Base-by-base conservation (phyloP, 2,113 vertebrate genomes). In the Micromys minutus region DNA sequence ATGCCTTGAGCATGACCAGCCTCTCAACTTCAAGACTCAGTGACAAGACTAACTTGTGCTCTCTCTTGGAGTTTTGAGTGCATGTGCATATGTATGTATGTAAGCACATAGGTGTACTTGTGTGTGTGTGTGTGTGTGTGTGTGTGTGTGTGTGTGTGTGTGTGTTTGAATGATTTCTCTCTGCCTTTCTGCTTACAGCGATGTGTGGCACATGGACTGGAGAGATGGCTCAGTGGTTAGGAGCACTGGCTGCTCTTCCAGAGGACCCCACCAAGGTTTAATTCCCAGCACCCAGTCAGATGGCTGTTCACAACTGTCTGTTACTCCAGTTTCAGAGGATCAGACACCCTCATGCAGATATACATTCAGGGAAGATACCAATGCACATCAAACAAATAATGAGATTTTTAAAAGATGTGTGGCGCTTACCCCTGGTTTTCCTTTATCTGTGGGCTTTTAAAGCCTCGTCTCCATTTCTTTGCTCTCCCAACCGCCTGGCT, bases 51-150 rank as follows among this genome's bases (percentile, higher is more conserved):
- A 71, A 50, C n/a, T 50, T 31, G 26, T 47, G 11, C 26, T 65
- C 63, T 61, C 39, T 84, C 59, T 45, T 71, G 36, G 34, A 52
- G 45, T 34, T 8, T 9, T 36, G 63, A 19, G 45, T 24, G 21
- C 8, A 39, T 29, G 57, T 34, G 13, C 26, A 31, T 31, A 8
- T 17, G 31, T 22, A 1, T 24, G 1, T 7, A 19, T 17, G n/a
- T n/a, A n/a, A n/a, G n/a, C n/a, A n/a, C n/a, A n/a, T n/a, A 8
- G 1, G 36, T 26, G 4, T 8, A 24, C 9, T 0, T 11, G n/a
- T 26, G 36, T 39, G 79, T 55, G 21, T 22, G 11, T n/a, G 34
- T n/a, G 55, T n/a, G 19, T n/a, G 50, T n/a, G 4, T 24, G 22
- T 39, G 7, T 11, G 1, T 34, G 45, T 11, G 17, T 65, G 17